Conservation (phyloP, 1,140 invertebrate species). For the Thaumetopoea pityocampa region DNA sequence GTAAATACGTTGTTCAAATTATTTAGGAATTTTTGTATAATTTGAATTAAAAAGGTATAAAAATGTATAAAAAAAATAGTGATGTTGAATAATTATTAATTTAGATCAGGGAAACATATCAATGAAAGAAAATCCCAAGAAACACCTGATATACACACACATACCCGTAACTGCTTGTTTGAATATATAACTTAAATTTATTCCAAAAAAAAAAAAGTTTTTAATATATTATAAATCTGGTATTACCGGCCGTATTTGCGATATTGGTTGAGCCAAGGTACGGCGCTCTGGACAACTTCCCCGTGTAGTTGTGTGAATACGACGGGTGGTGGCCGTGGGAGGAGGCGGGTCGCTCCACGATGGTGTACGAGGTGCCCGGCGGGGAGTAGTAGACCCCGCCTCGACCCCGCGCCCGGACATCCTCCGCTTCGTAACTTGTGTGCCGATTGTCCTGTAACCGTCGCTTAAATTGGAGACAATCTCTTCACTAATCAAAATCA, state of each 20-base stretch:
- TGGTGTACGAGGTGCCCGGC: slow-evolving; percentile 88
- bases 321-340: slow-evolving; percentile 81
- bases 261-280: slow-evolving; percentile 80
- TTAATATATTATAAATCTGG: background rate
- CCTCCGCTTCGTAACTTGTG: slow-evolving; percentile 65
- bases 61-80: too few relatives aligned
- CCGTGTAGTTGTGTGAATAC: slow-evolving; percentile 77
- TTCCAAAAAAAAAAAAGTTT: background rate
- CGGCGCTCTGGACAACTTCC: slow-evolving; percentile 73
- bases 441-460: slow-evolving; percentile 67
- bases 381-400: slow-evolving; percentile 82
- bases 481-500: too few relatives aligned
- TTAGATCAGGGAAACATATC: too few relatives aligned
- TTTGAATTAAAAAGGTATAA: too few relatives aligned
- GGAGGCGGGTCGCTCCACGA: slow-evolving; percentile 87
- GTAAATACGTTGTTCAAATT: too few relatives aligned
- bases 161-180: too few relatives aligned
- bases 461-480: slow-evolving; percentile 32
- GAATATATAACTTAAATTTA: too few relatives aligned
- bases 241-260: slow-evolving; percentile 51
- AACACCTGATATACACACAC: too few relatives aligned
- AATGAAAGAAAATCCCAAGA: too few relatives aligned
- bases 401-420: slow-evolving; percentile 56
- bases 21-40: too few relatives aligned
- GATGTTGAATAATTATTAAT: too few relatives aligned